These are phyloP conservation scores for Glaucidium brasilianum DNA, from an alignment of 2,113 vertebrate species.

Conservation along the genomic window DNA sequence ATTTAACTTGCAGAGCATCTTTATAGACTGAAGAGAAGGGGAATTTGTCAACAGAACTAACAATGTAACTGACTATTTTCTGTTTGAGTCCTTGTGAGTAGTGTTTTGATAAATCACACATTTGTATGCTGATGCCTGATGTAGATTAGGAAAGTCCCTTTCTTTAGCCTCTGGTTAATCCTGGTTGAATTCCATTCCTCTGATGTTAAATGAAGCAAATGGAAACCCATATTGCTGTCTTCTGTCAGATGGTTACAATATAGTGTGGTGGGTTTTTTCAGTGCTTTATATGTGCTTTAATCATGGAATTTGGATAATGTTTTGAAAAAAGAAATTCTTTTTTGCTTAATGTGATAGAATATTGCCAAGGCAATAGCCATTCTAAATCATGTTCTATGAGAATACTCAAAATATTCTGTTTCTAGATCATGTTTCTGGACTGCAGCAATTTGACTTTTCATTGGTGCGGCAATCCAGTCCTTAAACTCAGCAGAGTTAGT, in stretches of 20 bases:
- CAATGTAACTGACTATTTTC: neutral
- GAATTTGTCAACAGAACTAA: neutral
- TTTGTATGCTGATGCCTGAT: neutral
- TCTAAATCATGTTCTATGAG: neutral
- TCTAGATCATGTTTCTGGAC: neutral
- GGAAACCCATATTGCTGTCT: neutral
- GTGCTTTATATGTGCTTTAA: neutral
- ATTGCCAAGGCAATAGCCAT: neutral
- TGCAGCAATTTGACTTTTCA: neutral
- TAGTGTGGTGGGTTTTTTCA: neutral
- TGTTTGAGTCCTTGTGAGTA: neutral
- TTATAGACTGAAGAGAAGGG: neutral
- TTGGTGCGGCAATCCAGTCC: neutral
- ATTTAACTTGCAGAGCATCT: neutral
- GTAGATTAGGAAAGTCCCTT: neutral
- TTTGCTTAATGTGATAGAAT: neutral
- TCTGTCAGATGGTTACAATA: neutral
- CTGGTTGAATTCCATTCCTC: slow-evolving; percentile 22
- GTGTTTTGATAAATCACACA: neutral
- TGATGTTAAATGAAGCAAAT: slow-evolving; percentile 1
- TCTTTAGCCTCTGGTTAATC: neutral
- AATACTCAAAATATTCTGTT: neutral
- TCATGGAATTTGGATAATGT: neutral
- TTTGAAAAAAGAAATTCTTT: neutral
- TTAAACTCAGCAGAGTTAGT: neutral